Base-by-base conservation (phyloP, 2,113 vertebrate species). In the Cephalopterus ornatus region DNA sequence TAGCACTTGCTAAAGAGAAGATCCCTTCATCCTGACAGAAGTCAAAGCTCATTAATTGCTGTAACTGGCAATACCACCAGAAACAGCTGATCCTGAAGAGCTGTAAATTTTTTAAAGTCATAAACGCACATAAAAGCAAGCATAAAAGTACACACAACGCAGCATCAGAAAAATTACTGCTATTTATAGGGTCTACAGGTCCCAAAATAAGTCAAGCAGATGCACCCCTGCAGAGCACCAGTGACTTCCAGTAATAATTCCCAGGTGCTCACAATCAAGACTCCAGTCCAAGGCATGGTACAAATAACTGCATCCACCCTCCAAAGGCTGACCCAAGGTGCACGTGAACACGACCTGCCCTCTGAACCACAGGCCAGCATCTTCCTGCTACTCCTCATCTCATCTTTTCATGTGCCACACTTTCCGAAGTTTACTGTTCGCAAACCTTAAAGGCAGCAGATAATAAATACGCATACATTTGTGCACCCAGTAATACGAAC, bases 321-420 rank as follows among this genome's bases (percentile, higher is more conserved):
- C 14, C 28, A 16, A 35, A 62, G 46, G 23, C 24, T 44, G 37
- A n/a, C 59, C 61, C 23, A 71, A 20, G 2, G 12, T 27, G 39
- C 26, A 15, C 0, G 1, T 2, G 21, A 13, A n/a, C 67, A 42
- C 12, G 19, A 21, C 18, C 3, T 65, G 65, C 35, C 39, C 67
- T 58, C 53, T 77, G 55, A 87, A 78, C 10, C 46, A 70, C 18
- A 35, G 37, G 50, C 35, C 53, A 20, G 23, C 52, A 42, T 5
- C 63, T 30, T 61, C 14, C 76, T 87, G 30, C 66, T 47, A 2
- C 37, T 78, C 58, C 65, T 8, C 62, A 79, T 18, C 62, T 35
- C 26, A 17, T 0, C 26, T 55, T 50, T 42, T n/a, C 22, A 17
- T 2, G 42, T 14, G 22, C n/a, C 8, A 12, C 0, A 32, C 26